phyloP scores from a whole-genome alignment of 2,797 vertebrate genomes.

The Hoplostethus mediterraneus region DNA sequence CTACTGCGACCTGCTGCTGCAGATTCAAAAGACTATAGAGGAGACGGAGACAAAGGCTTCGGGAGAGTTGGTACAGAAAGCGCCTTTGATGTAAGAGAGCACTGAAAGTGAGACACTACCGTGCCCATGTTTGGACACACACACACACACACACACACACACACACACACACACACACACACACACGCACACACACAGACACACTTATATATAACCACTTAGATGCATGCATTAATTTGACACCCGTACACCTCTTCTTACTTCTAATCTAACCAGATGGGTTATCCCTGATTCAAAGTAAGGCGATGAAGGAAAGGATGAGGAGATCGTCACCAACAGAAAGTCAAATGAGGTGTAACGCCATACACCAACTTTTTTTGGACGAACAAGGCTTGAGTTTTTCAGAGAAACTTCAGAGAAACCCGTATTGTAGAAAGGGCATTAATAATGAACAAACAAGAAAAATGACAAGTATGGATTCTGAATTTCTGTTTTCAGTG shows the following conservation, averaged over 20 bases:
- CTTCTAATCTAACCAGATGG: conserved; percentile 71
- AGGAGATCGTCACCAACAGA: background rate
- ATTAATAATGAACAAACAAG: conserved; percentile 46
- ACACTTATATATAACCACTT: too few species aligned
- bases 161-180: background rate
- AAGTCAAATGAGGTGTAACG: background rate
- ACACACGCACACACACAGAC: background rate
- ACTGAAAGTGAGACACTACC: background rate
- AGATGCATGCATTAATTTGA: too few species aligned
- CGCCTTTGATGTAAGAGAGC: background rate
- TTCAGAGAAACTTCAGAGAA: conserved; percentile 3
- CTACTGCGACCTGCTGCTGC: conserved; percentile 17
- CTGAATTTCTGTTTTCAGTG: conserved; percentile 33
- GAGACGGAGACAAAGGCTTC: background rate
- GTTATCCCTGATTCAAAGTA: conserved; percentile 50
- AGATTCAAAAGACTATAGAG: conserved; percentile 7
- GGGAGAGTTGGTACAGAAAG: background rate
- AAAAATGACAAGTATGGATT: conserved; percentile 9
- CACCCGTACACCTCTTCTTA: conserved; percentile 18
- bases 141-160: background rate
- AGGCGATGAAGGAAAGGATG: conserved; percentile 35
- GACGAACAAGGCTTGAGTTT: background rate
- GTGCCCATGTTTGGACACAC: background rate
- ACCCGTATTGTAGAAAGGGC: conserved; percentile 12
- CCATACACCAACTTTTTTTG: too few species aligned